Base-by-base conservation (phyloP, 2,888 invertebrate species). In the Pedicia rivosa region DNA sequence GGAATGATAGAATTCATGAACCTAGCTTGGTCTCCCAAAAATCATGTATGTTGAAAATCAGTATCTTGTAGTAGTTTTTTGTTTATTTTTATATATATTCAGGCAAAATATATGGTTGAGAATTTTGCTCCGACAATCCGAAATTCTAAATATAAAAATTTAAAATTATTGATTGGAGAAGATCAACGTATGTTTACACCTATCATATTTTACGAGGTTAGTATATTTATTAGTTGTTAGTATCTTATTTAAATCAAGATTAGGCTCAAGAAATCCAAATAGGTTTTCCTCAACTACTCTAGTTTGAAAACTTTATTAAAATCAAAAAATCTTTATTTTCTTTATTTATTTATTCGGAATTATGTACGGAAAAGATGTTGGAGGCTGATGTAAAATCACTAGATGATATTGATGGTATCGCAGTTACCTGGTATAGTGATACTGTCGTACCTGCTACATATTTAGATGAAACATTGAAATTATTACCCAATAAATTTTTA, bases 391-490 rank as follows among this genome's bases (percentile, higher is more conserved):
- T 63, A 1, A 61, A 62, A 41, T 68, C 73, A 0, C 52, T 68
- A 2, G 57, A 71, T 2, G 79, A 74, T 50, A 59, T 86, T 0
- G 72, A 77, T 48, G 90, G 87, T 2, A 66, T 84, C 27, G 81
- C 75, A 0, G 62, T 87, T 4, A 91, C 92, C 57, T 91, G 86
- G 77, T 92, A 92, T 55, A 65, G 66, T 40, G 80, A 88, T 57
- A 52, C 55, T 15, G 52, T 74, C 19, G 52, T 72, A 22, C 67
- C 76, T 0, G 54, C 73, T 0, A 46, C 47, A 5, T 57, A 74
- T 19, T 62, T 88, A 10, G 66, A 70, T n/a, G 43, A 51, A 24
- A 67, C 79, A 1, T 76, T 76, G 45, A 44, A 64, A 0, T 52
- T 57, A 29, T 70, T 71, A 55, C 78, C 80, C 0, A 64, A 72